Evolutionary conservation across 2,113 vertebrate genomes (phyloP).

Genomic region (Nesoenas mayeri): DNA sequence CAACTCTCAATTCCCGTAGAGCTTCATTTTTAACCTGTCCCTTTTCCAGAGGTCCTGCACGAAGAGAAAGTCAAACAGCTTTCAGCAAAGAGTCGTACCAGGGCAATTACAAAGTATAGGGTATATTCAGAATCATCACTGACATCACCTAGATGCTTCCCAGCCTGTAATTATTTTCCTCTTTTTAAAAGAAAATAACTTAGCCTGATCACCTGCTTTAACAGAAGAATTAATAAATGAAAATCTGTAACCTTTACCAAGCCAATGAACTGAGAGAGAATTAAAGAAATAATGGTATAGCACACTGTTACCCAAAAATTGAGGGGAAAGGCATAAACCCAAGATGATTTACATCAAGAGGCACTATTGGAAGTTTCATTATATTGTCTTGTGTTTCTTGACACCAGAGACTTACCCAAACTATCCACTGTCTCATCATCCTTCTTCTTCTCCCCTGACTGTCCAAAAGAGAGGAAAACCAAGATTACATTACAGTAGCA

Average conservation of each 20-base stretch:
- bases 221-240: not conserved
- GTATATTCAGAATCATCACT: not conserved
- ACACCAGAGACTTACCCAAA: conserved; percentile 83
- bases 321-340: not conserved
- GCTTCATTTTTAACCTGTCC: conserved; percentile 98
- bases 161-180: not conserved
- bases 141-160: not conserved
- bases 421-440: conserved; percentile 98
- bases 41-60: conserved; percentile 92
- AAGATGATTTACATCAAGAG: not conserved
- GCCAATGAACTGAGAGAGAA: not conserved
- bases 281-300: not conserved
- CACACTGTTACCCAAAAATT: not conserved
- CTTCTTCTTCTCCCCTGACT: conserved; percentile 99
- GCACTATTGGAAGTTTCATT: not conserved
- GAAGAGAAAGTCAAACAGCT: not conserved
- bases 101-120: not conserved
- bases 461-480: conserved; percentile 32
- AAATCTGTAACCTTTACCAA: not conserved
- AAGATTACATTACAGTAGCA: not conserved
- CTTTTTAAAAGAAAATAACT: not conserved
- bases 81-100: not conserved
- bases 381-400: not conserved
- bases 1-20: conserved; percentile 91
- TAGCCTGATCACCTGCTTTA: not conserved